phyloP scores from a whole-genome alignment of 2,797 vertebrate species.

The Pseudochaenichthys georgianus region DNA sequence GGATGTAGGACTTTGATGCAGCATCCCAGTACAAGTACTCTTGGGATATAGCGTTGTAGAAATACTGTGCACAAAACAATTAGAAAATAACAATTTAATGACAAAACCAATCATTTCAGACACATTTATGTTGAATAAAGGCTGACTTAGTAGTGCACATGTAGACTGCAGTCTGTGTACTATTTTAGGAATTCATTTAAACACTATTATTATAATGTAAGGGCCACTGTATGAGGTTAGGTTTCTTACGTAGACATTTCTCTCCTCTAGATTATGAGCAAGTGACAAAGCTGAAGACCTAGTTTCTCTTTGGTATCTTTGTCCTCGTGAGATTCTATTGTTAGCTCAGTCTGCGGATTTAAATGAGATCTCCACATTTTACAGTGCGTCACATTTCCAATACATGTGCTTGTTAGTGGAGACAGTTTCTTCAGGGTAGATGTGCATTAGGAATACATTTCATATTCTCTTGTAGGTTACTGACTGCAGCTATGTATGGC shows the following conservation, averaged over 20 bases:
- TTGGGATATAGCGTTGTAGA: constrained; percentile 88
- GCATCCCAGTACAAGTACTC: constrained; percentile 89
- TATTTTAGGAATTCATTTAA: constrained; percentile 1
- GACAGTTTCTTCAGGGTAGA: too few species aligned
- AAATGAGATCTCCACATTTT: neutral
- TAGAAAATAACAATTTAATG: neutral
- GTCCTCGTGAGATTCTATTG: neutral
- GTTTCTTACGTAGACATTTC: neutral
- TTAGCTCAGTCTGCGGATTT: neutral
- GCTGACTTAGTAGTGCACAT: neutral
- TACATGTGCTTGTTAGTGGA: too few species aligned
- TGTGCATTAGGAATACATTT: neutral
- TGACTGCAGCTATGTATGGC: neutral
- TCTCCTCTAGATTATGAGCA: neutral
- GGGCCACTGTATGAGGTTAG: neutral
- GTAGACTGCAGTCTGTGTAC: neutral
- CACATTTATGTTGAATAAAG: neutral
- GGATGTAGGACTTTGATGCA: constrained; percentile 83
- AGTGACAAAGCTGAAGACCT: neutral
- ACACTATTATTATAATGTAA: neutral
- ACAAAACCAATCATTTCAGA: neutral
- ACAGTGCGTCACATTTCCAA: neutral
- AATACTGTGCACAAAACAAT: constrained; percentile 79
- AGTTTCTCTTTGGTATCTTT: too few species aligned
- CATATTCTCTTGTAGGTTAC: neutral